These are phyloP conservation scores for Atopsyche davidsoni DNA, from an alignment of 1,140 invertebrate species.

Conservation along the genomic window DNA sequence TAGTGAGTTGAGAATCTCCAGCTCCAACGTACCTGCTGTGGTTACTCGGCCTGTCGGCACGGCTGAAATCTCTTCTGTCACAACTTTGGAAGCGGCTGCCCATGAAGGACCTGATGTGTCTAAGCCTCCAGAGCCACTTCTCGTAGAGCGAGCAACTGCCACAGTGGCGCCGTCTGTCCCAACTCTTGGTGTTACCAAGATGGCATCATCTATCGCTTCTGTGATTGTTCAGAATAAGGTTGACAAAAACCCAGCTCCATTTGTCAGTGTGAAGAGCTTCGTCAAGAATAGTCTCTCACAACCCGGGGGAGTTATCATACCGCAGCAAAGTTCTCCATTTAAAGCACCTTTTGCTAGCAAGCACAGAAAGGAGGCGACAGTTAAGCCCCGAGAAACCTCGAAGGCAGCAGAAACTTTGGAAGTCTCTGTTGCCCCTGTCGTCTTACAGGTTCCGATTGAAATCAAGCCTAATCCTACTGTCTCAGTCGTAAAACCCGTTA, in stretches of 20 bases:
- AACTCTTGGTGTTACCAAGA: conserved; percentile 27
- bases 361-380: conserved; percentile 40
- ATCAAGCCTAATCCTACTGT: conserved; percentile 38
- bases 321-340: conserved; percentile 39
- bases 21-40: conserved; percentile 35
- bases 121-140: too few species aligned
- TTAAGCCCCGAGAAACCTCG: conserved; percentile 32
- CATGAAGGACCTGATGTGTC: too few species aligned
- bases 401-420: conserved; percentile 36
- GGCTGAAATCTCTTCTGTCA: conserved; percentile 21
- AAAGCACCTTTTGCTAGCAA: conserved; percentile 46
- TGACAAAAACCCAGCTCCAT: conserved; percentile 32
- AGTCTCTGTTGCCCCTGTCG: conserved; percentile 37
- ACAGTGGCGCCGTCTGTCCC: conserved; percentile 31
- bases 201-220: too few species aligned
- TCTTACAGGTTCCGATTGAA: conserved; percentile 41
- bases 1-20: conserved; percentile 46
- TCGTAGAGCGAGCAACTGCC: too few species aligned
- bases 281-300: conserved; percentile 25
- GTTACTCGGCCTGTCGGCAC: not conserved
- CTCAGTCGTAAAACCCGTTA: conserved; percentile 34
- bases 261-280: conserved; percentile 21
- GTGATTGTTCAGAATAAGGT: conserved; percentile 31
- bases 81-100: conserved; percentile 30
- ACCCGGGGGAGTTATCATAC: conserved; percentile 40